phyloP scores from a whole-genome alignment of 1,140 invertebrate species.

The Eciton burchellii region DNA sequence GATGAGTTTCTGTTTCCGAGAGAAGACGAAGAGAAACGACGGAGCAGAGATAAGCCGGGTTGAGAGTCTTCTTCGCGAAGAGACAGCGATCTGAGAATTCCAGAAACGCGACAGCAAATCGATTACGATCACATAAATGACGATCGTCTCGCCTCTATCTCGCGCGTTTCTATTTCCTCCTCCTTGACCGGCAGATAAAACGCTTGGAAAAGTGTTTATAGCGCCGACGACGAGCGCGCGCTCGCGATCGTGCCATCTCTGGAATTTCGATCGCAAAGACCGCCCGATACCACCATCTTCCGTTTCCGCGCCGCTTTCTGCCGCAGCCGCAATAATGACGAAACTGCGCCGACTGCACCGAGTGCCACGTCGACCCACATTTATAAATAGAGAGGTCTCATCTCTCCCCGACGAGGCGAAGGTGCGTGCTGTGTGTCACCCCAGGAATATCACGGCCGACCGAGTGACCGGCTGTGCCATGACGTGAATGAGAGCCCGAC shows the following conservation, averaged over 20 bases:
- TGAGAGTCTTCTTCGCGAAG: not conserved
- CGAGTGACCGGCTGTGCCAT: constrained; percentile 75
- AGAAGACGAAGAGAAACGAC: not conserved
- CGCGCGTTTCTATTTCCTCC: not conserved
- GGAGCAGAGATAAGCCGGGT: not conserved
- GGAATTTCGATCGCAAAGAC: not conserved
- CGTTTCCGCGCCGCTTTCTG: constrained; percentile 43
- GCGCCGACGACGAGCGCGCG: not conserved
- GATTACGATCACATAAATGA: constrained; percentile 16
- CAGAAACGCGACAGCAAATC: not conserved
- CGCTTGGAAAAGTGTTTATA: not conserved
- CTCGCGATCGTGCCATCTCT: constrained; percentile 10
- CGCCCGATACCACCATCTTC: constrained; percentile 31
- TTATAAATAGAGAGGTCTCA: constrained; percentile 82
- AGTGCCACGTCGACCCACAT: constrained; percentile 80
- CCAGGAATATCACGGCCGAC: constrained; percentile 79
- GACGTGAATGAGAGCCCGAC: constrained; percentile 74
- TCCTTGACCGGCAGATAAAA: not conserved
- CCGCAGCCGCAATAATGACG: constrained; percentile 80
- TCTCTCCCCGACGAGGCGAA: constrained; percentile 74
- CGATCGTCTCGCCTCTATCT: too few relatives aligned
- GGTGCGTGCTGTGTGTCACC: constrained; percentile 77
- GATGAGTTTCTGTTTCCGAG: too few relatives aligned
- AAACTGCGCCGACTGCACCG: constrained; percentile 72
- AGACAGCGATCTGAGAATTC: not conserved